Percentiles rank a stretch among this genome's conserved stretches.
phyloP scores from a whole-genome alignment of 2,113 vertebrate species.

The Ciconia maguari region DNA sequence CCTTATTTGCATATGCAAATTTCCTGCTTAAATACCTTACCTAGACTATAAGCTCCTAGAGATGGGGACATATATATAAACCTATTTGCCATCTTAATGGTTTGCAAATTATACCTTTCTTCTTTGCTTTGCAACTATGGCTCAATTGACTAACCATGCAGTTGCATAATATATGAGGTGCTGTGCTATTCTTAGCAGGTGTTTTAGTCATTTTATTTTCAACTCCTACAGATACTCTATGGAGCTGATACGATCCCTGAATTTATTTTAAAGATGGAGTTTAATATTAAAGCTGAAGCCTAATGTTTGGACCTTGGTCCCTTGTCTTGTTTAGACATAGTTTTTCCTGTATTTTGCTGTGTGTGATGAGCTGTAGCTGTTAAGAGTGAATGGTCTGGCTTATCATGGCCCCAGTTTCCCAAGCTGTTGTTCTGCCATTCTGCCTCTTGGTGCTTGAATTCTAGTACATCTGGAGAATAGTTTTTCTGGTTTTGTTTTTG shows the following conservation, averaged over 20 bases:
- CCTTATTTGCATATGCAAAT: background rate
- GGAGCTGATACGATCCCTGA: background rate
- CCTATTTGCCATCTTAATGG: background rate
- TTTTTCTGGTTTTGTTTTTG: background rate
- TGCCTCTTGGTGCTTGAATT: background rate
- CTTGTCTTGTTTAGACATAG: background rate
- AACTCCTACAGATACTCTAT: background rate
- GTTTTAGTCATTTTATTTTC: background rate
- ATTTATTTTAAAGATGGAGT: background rate
- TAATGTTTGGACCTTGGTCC: background rate
- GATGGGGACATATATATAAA: background rate
- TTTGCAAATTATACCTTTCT: background rate
- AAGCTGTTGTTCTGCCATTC: background rate
- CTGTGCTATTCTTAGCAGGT: background rate
- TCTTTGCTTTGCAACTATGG: background rate
- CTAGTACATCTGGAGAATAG: background rate
- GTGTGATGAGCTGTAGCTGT: background rate
- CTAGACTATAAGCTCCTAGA: background rate
- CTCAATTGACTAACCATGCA: background rate
- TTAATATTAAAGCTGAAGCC: background rate
- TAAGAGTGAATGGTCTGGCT: background rate
- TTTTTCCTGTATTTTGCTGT: background rate
- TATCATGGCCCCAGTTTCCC: background rate
- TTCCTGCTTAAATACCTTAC: background rate
- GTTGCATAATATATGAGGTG: background rate